Base-by-base conservation (phyloP, 2,113 vertebrate species). In the Corvus hawaiiensis region DNA sequence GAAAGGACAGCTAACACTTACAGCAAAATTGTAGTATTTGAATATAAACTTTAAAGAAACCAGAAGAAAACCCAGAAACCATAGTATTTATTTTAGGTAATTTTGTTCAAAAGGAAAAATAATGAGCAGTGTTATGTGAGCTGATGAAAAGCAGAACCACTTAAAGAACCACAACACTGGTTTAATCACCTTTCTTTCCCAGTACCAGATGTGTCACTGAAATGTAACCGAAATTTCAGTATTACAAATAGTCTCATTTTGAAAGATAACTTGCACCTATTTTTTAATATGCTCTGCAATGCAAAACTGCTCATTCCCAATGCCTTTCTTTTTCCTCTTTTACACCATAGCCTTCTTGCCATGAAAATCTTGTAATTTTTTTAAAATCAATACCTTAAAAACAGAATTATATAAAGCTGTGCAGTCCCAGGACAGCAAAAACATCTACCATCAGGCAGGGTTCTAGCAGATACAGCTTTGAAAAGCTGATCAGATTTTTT, bases 121-220 rank as follows among this genome's bases (percentile, higher is more conserved):
- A 69, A 49, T 10, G n/a, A 91, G 41, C 35, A 49, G 30, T 27
- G 19, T 55, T 55, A 58, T 18, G 15, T 51, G 80, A 92, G 35
- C 33, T 49, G 84, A 43, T 78, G 69, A 91, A 92, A 93, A 87
- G 39, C 61, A 88, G 52, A 93, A 92, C 32, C 37, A n/a, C 21
- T 51, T 63, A 39, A 77, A 49, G 46, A 77, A 59, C 13, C 12
- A 66, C 3, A 11, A 78, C 18, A 55, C 2, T 27, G 3, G 12
- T 56, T 92, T 87, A 49, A 75, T 75, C 62, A 91, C 14, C 20
- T 58, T 75, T 58, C 44, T 84, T 48, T 61, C 41, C 73, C 22
- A 61, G 41, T 30, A 72, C 5, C 30, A 80, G 33, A 71, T 68
- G 35, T 94, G 52, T 92, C 33, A 44, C 16, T 75, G 52, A 44